Evolutionary conservation across 2,113 vertebrate genomes (phyloP).

Genomic region (Colinus virginianus): DNA sequence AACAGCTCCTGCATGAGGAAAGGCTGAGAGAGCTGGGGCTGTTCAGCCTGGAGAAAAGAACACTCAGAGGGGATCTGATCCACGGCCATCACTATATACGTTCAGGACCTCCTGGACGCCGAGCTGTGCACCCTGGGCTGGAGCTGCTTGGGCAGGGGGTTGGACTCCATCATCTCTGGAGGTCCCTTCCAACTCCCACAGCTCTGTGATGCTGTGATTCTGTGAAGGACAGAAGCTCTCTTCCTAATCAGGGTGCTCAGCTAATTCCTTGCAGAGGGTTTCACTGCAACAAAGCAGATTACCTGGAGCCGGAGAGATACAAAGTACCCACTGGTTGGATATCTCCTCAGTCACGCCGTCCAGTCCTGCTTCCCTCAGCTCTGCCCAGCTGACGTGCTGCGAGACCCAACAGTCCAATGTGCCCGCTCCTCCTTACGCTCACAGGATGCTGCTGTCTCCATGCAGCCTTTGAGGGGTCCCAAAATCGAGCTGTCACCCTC

Average conservation of each 20-base stretch:
- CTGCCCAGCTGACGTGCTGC: neutral
- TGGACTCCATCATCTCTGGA: no score
- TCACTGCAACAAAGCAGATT: neutral
- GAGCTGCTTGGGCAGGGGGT: no score
- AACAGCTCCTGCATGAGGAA: no score
- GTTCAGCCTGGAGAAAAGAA: no score
- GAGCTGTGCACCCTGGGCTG: no score
- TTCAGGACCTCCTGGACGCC: no score
- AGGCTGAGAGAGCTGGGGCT: no score
- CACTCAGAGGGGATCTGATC: no score
- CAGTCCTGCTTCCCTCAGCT: neutral
- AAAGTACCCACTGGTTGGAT: fast-evolving
- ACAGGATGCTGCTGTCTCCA: neutral
- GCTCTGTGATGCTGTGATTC: no score
- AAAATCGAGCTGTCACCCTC: neutral
- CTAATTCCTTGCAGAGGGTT: neutral
- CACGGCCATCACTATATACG: no score
- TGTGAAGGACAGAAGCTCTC: neutral
- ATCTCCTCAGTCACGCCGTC: neutral
- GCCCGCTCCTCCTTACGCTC: fast-evolving
- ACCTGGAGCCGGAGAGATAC: neutral
- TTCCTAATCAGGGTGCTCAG: neutral
- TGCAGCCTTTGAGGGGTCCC: neutral
- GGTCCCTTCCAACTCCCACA: no score
- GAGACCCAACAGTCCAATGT: neutral